These are phyloP conservation scores for Macroglossus sobrinus DNA, from an alignment of 2,113 vertebrate genomes.

Conservation along the genomic window DNA sequence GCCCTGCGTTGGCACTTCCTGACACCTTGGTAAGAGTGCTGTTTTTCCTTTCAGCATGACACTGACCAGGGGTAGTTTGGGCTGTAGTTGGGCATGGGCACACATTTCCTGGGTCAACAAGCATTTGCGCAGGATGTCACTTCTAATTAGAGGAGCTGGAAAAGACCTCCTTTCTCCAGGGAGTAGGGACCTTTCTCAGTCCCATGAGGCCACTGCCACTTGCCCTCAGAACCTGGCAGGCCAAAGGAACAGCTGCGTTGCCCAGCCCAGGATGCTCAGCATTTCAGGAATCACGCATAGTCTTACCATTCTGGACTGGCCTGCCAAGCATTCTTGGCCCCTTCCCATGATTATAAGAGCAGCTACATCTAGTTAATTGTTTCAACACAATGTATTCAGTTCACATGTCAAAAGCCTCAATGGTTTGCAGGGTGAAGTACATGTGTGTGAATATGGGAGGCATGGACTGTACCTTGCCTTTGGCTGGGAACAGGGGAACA, in stretches of 20 bases:
- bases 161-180: not conserved
- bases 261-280: not conserved
- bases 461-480: not conserved
- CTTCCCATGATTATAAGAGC: not conserved
- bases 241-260: not conserved
- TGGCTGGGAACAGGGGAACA: not conserved
- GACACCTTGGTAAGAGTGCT: constrained; percentile 79
- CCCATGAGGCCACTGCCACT: not conserved
- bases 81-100: not conserved
- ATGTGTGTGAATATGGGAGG: not conserved
- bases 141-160: not conserved
- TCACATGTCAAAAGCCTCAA: not conserved
- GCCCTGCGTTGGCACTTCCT: constrained; percentile 73
- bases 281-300: not conserved
- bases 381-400: not conserved
- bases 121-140: not conserved
- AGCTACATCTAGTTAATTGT: not conserved
- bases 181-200: not conserved
- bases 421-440: not conserved
- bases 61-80: not conserved
- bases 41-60: not conserved
- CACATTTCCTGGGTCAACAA: not conserved
- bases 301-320: not conserved
- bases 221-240: not conserved
- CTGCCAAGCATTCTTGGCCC: not conserved